Conservation (phyloP, 2,888 invertebrate species). For the Ormia ochracea region DNA sequence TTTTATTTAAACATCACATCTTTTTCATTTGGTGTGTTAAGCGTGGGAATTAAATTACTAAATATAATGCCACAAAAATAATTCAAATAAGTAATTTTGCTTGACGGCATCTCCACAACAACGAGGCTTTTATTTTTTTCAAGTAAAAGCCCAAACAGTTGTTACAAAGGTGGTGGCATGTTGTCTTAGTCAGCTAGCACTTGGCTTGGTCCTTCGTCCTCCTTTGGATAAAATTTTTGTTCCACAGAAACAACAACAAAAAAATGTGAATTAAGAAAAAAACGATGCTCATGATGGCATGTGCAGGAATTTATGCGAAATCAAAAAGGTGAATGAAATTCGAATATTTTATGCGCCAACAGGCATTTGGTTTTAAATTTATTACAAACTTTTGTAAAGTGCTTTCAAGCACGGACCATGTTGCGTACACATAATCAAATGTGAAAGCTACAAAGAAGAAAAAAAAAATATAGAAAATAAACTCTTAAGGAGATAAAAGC, state of each 20-base stretch:
- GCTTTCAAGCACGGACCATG: conserved; percentile 12
- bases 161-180: too few species aligned
- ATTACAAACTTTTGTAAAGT: conserved; percentile 24
- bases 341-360: conserved; percentile 58
- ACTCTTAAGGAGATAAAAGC: neutral
- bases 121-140: too few species aligned
- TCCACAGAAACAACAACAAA: neutral
- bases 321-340: conserved; percentile 50
- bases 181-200: too few species aligned
- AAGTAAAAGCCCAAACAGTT: too few species aligned
- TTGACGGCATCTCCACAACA: too few species aligned
- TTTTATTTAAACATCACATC: too few species aligned
- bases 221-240: too few species aligned
- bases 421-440: neutral
- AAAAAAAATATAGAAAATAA: neutral
- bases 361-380: conserved; percentile 48
- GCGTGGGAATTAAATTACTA: too few species aligned
- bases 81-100: too few species aligned
- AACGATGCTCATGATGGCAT: conserved; percentile 9
- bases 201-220: neutral
- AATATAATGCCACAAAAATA: too few species aligned
- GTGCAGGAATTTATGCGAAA: conserved; percentile 36
- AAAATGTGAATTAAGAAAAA: neutral
- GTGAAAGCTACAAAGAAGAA: neutral
- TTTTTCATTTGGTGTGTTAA: too few species aligned